phyloP scores from a whole-genome alignment of 2,113 vertebrate genomes.

The Hypomesus transpacificus region DNA sequence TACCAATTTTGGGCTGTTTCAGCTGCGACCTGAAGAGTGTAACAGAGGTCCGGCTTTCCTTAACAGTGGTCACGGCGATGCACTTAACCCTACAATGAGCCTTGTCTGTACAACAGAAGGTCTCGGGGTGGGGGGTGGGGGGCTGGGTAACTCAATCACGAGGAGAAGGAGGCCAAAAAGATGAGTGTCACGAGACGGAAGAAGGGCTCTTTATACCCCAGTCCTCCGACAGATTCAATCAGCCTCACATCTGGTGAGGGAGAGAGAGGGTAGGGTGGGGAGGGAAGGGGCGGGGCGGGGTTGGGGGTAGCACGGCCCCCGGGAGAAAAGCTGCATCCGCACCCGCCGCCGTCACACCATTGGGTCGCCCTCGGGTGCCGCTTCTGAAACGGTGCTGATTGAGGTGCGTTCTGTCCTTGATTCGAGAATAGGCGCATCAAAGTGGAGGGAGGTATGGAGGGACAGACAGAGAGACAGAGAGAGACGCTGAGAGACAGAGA shows the following conservation, averaged over 20 bases:
- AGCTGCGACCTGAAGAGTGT: neutral
- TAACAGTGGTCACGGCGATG: neutral
- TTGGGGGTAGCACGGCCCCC: too few species aligned
- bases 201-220: neutral
- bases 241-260: constrained; percentile 4
- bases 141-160: constrained; percentile 43
- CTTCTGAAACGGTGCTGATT: too few species aligned
- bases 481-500: neutral
- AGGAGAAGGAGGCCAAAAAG: constrained; percentile 12
- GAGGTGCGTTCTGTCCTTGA: too few species aligned
- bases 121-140: neutral
- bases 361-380: too few species aligned
- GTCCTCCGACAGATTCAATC: constrained; percentile 36
- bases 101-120: constrained; percentile 1
- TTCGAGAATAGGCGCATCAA: too few species aligned
- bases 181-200: constrained; percentile 44
- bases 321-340: too few species aligned
- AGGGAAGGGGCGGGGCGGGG: neutral
- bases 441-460: too few species aligned
- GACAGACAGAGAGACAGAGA: neutral
- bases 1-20: neutral
- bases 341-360: too few species aligned
- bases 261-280: too few species aligned
- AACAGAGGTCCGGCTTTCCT: neutral
- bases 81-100: constrained; percentile 30